These are phyloP conservation scores for Brachionus manjavacas DNA, from an alignment of 1,140 invertebrate genomes.

Conservation along the genomic window DNA sequence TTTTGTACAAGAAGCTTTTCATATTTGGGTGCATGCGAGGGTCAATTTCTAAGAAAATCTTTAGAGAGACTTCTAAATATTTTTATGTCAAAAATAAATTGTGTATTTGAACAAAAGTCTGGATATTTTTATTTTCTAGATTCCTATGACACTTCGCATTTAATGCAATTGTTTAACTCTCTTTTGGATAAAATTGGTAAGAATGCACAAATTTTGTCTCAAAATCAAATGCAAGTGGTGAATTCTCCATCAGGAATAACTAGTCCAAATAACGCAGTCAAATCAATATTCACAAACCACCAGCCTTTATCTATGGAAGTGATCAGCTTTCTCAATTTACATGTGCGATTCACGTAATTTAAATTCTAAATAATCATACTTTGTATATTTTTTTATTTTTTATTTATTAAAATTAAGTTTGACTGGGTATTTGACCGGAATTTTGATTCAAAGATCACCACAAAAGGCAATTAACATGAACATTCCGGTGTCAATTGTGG, in stretches of 20 bases:
- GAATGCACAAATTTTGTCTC: neutral
- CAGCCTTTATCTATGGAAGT: constrained; percentile 5
- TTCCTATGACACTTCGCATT: neutral
- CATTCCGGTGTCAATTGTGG: constrained; percentile 10
- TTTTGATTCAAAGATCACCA: constrained; percentile 4
- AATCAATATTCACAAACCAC: constrained; percentile 33
- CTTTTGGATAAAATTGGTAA: constrained; percentile 34
- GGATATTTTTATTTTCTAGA: neutral
- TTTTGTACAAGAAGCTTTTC: too few relatives aligned
- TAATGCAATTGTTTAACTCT: neutral
- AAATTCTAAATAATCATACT: neutral
- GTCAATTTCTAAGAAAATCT: too few relatives aligned
- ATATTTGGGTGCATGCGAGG: too few relatives aligned
- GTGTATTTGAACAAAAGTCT: too few relatives aligned
- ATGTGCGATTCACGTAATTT: constrained; percentile 2
- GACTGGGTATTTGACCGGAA: neutral
- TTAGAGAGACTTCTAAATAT: too few relatives aligned
- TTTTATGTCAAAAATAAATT: neutral
- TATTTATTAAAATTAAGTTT: neutral
- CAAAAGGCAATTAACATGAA: neutral
- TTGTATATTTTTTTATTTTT: neutral
- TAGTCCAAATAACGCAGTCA: neutral
- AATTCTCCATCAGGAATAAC: constrained; percentile 3
- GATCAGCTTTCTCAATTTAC: neutral
- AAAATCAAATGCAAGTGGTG: neutral